phyloP scores from a whole-genome alignment of 2,888 invertebrate genomes.

The Congeria kusceri region DNA sequence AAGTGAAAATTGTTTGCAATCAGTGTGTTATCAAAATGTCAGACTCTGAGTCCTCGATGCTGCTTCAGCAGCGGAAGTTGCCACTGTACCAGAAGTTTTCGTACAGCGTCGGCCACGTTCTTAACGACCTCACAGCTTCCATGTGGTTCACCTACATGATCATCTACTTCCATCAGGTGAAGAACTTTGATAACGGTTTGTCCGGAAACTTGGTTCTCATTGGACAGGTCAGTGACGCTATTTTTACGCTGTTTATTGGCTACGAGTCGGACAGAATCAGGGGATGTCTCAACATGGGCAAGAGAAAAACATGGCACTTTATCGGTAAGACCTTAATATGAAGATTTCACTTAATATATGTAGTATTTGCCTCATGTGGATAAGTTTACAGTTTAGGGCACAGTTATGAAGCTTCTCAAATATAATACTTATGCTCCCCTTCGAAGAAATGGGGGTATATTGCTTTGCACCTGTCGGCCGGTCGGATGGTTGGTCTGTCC shows the following conservation, averaged over 20 bases:
- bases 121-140: constrained; percentile 96
- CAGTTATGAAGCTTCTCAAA: too few relatives aligned
- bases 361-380: too few relatives aligned
- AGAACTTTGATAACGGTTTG: constrained; percentile 81
- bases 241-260: constrained; percentile 95
- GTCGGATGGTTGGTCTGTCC: too few relatives aligned
- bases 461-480: too few relatives aligned
- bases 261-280: constrained; percentile 92
- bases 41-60: too few relatives aligned
- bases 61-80: constrained; percentile 4
- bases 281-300: constrained; percentile 89
- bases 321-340: constrained; percentile 89
- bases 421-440: too few relatives aligned
- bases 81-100: constrained; percentile 69
- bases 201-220: constrained; percentile 88
- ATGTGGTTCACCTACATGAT: constrained; percentile 97
- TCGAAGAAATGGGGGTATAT: too few relatives aligned
- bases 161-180: constrained; percentile 91
- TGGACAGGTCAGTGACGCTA: constrained; percentile 92
- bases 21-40: too few relatives aligned
- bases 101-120: constrained; percentile 92
- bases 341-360: too few relatives aligned
- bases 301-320: constrained; percentile 95
- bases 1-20: too few relatives aligned
- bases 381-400: too few relatives aligned